These are phyloP conservation scores for Strigops habroptila DNA, from an alignment of 2,113 vertebrate genomes.

Conservation along the genomic window DNA sequence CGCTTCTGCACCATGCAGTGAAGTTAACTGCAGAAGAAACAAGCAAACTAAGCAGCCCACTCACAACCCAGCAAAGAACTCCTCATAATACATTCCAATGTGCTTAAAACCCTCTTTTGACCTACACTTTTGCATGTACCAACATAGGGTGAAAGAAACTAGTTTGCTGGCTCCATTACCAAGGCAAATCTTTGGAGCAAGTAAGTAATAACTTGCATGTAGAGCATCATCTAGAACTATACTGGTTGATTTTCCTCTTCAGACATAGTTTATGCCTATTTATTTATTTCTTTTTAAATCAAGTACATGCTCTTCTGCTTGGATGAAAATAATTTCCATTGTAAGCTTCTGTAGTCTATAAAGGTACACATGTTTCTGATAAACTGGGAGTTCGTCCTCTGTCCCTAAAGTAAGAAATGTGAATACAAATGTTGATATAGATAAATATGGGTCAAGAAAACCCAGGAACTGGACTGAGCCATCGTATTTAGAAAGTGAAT, in stretches of 20 bases:
- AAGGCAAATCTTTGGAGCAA: neutral
- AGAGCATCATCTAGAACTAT: neutral
- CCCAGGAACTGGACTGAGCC: neutral
- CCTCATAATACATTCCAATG: neutral
- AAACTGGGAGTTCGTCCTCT: neutral
- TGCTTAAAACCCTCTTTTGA: neutral
- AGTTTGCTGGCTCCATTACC: neutral
- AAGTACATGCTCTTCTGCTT: neutral
- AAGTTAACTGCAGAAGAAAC: neutral
- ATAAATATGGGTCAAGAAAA: neutral
- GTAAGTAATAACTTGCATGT: neutral
- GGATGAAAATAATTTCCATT: neutral
- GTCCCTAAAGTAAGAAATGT: neutral
- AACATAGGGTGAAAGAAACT: fast-evolving
- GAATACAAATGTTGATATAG: neutral
- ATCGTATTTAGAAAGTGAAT: neutral
- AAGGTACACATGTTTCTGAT: neutral
- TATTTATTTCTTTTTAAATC: neutral
- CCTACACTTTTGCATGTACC: neutral
- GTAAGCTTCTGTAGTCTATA: neutral
- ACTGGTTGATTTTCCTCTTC: neutral
- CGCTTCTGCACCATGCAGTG: neutral
- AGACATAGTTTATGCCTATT: neutral
- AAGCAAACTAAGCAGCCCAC: neutral
- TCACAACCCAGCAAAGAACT: neutral